phyloP scores from a whole-genome alignment of 64 coral and sea anemone genomes.

The Anthopleura sola region DNA sequence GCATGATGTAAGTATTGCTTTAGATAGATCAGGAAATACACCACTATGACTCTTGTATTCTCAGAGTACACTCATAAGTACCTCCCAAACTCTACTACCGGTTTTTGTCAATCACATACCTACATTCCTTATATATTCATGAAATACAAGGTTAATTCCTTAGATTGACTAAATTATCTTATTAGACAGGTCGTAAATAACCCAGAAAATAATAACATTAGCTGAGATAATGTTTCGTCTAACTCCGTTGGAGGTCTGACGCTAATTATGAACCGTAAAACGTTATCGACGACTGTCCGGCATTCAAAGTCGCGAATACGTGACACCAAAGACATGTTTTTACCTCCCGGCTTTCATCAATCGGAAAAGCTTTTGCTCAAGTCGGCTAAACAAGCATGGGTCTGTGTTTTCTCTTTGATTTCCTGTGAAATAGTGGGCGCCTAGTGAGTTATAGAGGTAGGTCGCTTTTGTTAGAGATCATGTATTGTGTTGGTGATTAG shows the following conservation, averaged over 20 bases:
- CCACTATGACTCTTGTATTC: neutral
- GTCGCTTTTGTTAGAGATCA: neutral
- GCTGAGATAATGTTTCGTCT: slow-evolving; percentile 6
- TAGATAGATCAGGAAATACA: neutral
- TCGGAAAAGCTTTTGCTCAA: neutral
- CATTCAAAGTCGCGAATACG: neutral
- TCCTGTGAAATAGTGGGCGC: neutral
- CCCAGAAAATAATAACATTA: neutral
- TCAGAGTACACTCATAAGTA: neutral
- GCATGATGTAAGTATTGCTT: slow-evolving; percentile 88
- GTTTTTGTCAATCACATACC: neutral
- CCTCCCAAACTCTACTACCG: neutral
- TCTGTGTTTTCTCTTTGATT: neutral
- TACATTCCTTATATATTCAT: neutral
- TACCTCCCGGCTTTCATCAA: neutral
- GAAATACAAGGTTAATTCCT: neutral
- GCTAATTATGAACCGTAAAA: slow-evolving; percentile 3
- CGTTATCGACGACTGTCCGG: neutral
- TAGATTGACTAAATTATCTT: slow-evolving; percentile 13
- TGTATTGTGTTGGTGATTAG: neutral
- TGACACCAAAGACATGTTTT: neutral
- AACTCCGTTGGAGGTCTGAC: neutral
- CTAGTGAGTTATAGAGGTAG: neutral
- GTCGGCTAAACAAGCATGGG: neutral
- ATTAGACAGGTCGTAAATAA: slow-evolving; percentile 13